A percentile compares a stretch with the other conserved stretches of the same genome.
phyloP scores from a whole-genome alignment of 2,888 invertebrate genomes.

The Eudasyphora cyanicolor region DNA sequence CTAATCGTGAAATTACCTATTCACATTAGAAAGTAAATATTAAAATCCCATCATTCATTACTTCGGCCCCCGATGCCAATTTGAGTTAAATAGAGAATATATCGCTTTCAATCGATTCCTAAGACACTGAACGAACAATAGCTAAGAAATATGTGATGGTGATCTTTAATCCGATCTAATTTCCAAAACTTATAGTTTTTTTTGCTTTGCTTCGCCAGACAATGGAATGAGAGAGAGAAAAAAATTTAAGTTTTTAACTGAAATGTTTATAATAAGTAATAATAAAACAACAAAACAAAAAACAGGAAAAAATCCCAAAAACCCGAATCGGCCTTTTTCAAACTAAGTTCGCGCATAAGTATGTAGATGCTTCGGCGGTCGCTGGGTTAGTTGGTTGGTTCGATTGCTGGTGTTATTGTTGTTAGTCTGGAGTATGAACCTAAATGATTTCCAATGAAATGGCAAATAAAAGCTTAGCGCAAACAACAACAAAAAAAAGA shows the following conservation, averaged over 20 bases:
- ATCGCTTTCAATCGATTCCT: background rate
- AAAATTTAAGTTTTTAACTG: background rate
- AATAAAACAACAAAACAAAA: constrained; percentile 19
- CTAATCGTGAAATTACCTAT: background rate
- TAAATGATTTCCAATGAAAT: constrained; percentile 63
- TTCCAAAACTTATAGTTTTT: constrained; percentile 40
- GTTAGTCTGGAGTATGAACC: constrained; percentile 31
- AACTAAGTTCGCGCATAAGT: no score
- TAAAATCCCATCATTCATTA: constrained; percentile 36
- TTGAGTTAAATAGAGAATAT: no score
- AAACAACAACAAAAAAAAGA: constrained; percentile 18
- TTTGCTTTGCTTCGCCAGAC: constrained; percentile 13
- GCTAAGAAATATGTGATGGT: constrained; percentile 52
- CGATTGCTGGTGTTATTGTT: constrained; percentile 22
- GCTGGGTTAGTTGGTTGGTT: no score
- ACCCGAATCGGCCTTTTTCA: constrained; percentile 54
- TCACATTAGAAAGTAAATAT: constrained; percentile 32
- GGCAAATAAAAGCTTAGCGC: constrained; percentile 53
- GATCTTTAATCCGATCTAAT: constrained; percentile 62
- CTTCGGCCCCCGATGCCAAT: background rate
- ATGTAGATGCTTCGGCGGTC: constrained; percentile 32
- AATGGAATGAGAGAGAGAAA: constrained; percentile 3
- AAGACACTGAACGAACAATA: no score
- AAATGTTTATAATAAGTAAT: constrained; percentile 50
- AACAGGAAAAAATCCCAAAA: constrained; percentile 20